phyloP scores from a whole-genome alignment of 2,113 vertebrate species.

The Chinchilla lanigera region DNA sequence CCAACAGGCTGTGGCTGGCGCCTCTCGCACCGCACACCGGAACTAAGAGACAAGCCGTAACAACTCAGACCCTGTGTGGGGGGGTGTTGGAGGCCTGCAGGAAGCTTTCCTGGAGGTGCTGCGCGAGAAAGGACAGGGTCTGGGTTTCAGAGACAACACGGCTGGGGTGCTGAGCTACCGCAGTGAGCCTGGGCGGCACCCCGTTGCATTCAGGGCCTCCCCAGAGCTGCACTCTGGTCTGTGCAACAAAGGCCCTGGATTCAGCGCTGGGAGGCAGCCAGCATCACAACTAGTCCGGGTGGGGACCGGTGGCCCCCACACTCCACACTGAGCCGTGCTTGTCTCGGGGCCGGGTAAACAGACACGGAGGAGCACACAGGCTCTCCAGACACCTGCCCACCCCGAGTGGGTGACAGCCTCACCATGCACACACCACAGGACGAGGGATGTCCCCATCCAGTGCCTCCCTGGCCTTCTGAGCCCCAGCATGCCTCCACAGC shows the following conservation, averaged over 20 bases:
- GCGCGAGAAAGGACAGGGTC: rapidly evolving
- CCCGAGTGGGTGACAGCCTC: not conserved
- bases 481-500: not conserved
- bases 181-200: not conserved
- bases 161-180: not conserved
- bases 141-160: not conserved
- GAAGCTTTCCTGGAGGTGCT: not conserved
- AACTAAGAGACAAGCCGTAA: not conserved
- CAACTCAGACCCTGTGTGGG: too few species aligned
- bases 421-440: not conserved
- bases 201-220: not conserved
- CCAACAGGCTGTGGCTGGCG: not conserved
- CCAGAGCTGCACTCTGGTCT: rapidly evolving
- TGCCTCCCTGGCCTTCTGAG: not conserved
- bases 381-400: not conserved
- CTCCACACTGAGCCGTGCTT: too few species aligned
- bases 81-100: not conserved
- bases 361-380: not conserved
- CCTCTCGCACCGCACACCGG: not conserved
- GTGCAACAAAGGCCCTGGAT: not conserved
- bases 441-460: not conserved
- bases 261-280: not conserved
- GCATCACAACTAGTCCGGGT: too few species aligned
- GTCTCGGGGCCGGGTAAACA: not conserved
- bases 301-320: too few species aligned